Base-by-base conservation (phyloP, 1,140 invertebrate species). In the Bombus breviceps region DNA sequence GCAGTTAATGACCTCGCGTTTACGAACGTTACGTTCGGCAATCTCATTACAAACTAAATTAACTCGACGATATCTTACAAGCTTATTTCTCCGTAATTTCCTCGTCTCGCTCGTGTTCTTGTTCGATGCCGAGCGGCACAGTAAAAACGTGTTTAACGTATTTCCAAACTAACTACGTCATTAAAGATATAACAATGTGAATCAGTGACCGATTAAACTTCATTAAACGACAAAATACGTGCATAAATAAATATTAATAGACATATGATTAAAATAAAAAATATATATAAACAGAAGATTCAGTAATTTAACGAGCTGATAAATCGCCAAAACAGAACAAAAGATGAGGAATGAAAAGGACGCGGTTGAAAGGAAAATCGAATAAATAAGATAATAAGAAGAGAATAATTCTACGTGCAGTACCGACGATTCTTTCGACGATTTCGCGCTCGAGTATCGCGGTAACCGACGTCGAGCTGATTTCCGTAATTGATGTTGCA, bases 401-500 rank as follows among this genome's bases (percentile, higher is more conserved):
- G 9, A 13, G 28, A 13, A 9, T n/a, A 28, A n/a, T 62, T 62
- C 59, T n/a, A 28, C 28, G 12, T 4, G 28, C 12, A 62, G 28
- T 53, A 53, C 13, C 28, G 59, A 53, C 1, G 66, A 71, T 59
- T 59, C 68, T 32, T 72, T 81, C 68, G 68, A 25, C 53, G 57
- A 73, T 72, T 81, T 59, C n/a, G 37, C 47, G 39, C 53, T 81
- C 80, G 69, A 81, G 80, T 59, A 57, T 37, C 69, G 43, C 43
- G 43, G 18, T 41, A 8, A n/a, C 25, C 57, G 41, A 59, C 53
- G 43, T 81, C 68, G 68, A 53, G 57, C 53, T 83, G 62, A 57
- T 76, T 76, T 62, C 62, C 62, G 81, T 83, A 83, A 83, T 76
- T 83, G 81, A 83, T 18, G 81, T 76, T 76, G 73, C 81, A 76